Evolutionary conservation across 2,888 invertebrate species (phyloP), one percentile per base, ranked within the genome.

Genomic region (Volucella bombylans): DNA sequence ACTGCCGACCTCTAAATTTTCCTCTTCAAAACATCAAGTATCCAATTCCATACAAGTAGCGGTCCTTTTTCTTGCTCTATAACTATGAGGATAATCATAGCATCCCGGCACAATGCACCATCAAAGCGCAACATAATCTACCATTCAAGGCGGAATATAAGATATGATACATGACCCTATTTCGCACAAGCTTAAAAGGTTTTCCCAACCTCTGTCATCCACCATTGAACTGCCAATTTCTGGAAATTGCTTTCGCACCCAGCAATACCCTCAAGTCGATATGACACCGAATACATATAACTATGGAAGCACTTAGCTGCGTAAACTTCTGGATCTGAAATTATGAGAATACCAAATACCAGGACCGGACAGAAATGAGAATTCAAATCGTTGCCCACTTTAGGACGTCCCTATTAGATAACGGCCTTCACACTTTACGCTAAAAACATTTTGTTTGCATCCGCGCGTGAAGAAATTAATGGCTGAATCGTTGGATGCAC

Each of bases 401-500:
- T 50, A 59, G 8, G 38, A 50, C 47, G 54, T 9, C 4, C 52
- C 77, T 47, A 68, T 69, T 77, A 77, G 77, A 77, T 77, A 77
- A 61, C 61, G 50, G 54, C 77, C 39, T 77, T 77, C 77, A 54
- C 68, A 78, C 78, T 64, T 57, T 64, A 64, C 64, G 64, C 54
- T 72, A 71, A 31, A 31, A 82, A 65, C 65, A 77, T 61, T 77
- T 82, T 65, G 65, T 71, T 82, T 47, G 71, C 82, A 71, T 77
- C 65, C 82, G 65, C 45, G 52, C 45, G 52, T 41, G n/a, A 38
- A 49, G 65, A 65, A 64, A 76, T 76, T 52, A 65, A 82, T 76
- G 59, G 59, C 47, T 31, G 38, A 41, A 57, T 65, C 61, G 54
- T 41, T 59, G 52, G 11, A n/a, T 52, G 39, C 52, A 71, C 41